phyloP scores from a whole-genome alignment of 2,888 invertebrate species.

The Drosophila niveifrons region DNA sequence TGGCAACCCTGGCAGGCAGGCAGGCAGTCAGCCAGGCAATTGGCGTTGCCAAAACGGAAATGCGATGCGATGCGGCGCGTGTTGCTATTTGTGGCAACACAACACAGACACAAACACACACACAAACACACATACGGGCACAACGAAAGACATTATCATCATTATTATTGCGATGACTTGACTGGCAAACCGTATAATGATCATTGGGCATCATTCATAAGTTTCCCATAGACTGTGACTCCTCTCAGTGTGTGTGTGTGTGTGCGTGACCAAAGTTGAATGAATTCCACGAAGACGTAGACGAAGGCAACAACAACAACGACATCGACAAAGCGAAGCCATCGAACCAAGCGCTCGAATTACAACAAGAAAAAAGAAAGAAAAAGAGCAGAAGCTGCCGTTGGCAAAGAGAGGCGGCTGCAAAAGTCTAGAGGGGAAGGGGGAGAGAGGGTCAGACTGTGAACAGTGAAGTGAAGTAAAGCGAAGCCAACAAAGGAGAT shows the following conservation, averaged over 20 bases:
- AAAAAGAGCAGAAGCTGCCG: constrained; percentile 10
- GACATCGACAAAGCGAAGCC: constrained; percentile 21
- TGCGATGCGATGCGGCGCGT: constrained; percentile 56
- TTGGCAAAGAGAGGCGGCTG: background rate
- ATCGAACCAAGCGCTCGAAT: constrained; percentile 47
- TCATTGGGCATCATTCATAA: constrained; percentile 69
- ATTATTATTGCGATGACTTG: constrained; percentile 10
- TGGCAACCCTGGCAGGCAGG: constrained; percentile 32
- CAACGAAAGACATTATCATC: constrained; percentile 10
- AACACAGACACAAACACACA: constrained; percentile 15
- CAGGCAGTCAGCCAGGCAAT: constrained; percentile 5
- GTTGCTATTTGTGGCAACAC: constrained; percentile 70
- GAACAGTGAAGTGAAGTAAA: constrained; percentile 35
- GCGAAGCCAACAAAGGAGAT: constrained; percentile 52
- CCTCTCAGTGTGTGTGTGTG: constrained; percentile 4
- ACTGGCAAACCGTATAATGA: constrained; percentile 29
- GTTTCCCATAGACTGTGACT: constrained; percentile 49
- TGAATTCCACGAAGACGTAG: constrained; percentile 52
- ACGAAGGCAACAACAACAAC: background rate
- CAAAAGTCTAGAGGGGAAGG: background rate
- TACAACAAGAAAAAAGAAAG: constrained; percentile 31
- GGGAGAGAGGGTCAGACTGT: background rate
- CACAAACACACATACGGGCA: constrained; percentile 11
- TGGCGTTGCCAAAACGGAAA: constrained; percentile 73
- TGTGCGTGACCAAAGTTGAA: constrained; percentile 57